phyloP scores from a whole-genome alignment of 1,140 invertebrate genomes.

The Caenorhabditis brenneri region DNA sequence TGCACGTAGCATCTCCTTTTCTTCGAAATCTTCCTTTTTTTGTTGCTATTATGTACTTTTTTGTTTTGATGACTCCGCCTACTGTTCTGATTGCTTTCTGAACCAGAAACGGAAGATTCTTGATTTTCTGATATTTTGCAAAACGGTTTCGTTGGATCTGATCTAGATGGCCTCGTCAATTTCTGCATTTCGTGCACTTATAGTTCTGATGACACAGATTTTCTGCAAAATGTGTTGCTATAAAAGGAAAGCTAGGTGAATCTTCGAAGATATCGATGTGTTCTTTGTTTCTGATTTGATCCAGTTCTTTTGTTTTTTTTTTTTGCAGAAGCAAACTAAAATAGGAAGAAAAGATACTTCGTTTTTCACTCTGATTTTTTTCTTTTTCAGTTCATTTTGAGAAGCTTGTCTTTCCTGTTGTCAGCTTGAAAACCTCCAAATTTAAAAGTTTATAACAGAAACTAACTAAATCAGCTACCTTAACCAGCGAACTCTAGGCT shows the following conservation, averaged over 20 bases:
- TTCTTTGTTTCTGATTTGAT: neutral
- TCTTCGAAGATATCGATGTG: neutral
- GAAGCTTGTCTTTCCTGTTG: no score
- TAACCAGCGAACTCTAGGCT: no score
- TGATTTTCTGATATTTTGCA: neutral
- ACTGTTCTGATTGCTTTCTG: neutral
- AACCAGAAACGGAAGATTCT: neutral
- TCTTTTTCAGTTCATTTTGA: no score
- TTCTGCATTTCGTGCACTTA: neutral
- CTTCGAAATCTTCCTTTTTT: no score
- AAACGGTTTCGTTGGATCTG: no score
- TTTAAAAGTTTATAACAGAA: no score
- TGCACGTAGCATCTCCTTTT: slow-evolving; percentile 17
- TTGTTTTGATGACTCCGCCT: neutral
- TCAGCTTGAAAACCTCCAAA: no score
- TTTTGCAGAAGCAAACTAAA: no score
- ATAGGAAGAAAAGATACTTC: no score
- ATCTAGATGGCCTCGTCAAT: neutral
- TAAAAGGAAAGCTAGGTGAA: neutral
- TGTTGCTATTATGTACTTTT: slow-evolving; percentile 7
- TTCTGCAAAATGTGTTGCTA: neutral
- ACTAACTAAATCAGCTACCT: no score
- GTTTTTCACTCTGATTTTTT: no score
- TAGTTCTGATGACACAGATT: neutral
- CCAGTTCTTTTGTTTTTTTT: no score